These are phyloP conservation scores for Melanostigma gelatinosum DNA, from an alignment of 2,113 vertebrate species.

Conservation along the genomic window DNA sequence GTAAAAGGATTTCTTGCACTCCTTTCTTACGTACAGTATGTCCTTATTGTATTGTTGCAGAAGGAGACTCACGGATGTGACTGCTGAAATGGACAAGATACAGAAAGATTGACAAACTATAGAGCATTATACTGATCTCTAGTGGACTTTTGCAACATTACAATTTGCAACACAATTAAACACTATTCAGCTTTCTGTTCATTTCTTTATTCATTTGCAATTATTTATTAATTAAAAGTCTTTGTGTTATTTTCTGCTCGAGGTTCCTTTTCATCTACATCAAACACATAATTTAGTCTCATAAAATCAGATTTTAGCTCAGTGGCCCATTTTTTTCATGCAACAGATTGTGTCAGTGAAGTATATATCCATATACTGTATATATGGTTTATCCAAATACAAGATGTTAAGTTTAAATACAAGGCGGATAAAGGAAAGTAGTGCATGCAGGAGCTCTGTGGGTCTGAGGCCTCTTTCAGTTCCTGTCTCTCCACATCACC, in stretches of 20 bases:
- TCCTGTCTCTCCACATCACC: background rate
- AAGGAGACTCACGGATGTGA: accelerated
- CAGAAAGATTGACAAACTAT: background rate
- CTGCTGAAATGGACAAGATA: accelerated
- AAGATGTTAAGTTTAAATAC: background rate
- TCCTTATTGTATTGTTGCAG: background rate
- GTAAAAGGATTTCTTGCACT: accelerated
- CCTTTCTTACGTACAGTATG: background rate
- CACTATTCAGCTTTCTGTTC: slow-evolving; percentile 6
- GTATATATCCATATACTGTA: background rate
- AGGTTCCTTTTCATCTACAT: background rate
- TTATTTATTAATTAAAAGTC: background rate
- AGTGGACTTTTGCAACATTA: slow-evolving; percentile 43
- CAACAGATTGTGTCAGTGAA: background rate
- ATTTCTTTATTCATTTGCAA: background rate
- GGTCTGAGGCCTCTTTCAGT: slow-evolving; percentile 1
- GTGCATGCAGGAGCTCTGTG: background rate
- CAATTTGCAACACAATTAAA: slow-evolving; percentile 24
- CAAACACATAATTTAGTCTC: background rate
- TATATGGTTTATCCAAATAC: background rate
- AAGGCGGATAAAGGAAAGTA: background rate
- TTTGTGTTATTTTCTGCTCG: background rate
- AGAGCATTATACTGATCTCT: slow-evolving; percentile 43
- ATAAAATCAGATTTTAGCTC: background rate
- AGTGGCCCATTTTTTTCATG: background rate